phyloP scores from a whole-genome alignment of 2,888 invertebrate genomes.

The Tetanocera ferruginea region DNA sequence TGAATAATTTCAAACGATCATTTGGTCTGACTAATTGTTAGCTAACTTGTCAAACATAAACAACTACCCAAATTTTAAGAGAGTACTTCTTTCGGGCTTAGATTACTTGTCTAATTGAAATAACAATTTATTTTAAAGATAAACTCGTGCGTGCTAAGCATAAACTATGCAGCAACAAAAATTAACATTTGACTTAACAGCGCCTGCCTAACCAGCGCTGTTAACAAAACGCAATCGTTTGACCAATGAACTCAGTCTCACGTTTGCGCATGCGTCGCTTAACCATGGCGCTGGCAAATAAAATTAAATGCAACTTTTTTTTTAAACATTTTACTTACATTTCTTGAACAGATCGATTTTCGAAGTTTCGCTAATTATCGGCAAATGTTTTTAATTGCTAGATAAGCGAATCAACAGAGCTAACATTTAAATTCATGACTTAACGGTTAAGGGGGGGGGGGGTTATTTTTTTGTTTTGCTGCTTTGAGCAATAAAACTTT shows the following conservation, averaged over 20 bases:
- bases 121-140: no score
- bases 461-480: background rate
- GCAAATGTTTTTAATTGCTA: background rate
- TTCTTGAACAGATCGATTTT: constrained; percentile 21
- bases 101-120: no score
- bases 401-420: background rate
- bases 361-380: constrained; percentile 13
- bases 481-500: background rate
- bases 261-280: background rate
- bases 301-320: no score
- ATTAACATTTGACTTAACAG: no score
- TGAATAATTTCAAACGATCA: no score
- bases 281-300: background rate
- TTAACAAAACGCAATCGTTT: background rate
- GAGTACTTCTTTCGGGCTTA: no score
- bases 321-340: constrained; percentile 1
- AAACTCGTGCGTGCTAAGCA: no score
- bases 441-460: constrained; percentile 7
- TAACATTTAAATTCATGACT: constrained; percentile 1
- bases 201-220: background rate
- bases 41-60: no score
- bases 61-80: no score
- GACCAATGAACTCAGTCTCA: constrained; percentile 15
- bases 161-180: no score
- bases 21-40: no score